Evolutionary conservation across 2,113 vertebrate genomes (phyloP).

Genomic region (Brachyhypopomus gauderio): DNA sequence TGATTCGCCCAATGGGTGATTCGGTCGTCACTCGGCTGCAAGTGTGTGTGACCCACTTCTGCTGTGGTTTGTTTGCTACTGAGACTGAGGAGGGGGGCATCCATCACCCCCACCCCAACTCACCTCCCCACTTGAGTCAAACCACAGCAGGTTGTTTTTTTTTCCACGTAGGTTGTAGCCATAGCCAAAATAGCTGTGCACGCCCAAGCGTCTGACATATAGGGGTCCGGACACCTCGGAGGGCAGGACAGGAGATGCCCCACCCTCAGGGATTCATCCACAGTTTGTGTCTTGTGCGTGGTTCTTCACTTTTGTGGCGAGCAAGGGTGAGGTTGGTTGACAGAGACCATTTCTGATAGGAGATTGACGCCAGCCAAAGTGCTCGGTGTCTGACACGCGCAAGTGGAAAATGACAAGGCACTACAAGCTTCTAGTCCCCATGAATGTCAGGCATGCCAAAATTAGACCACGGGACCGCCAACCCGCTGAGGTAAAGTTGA

Average conservation of each 20-base stretch:
- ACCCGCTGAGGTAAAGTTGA: not conserved
- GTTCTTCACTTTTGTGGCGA: not conserved
- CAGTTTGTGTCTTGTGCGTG: conserved; percentile 10
- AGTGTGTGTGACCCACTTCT: conserved; percentile 5
- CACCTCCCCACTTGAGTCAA: too few relatives aligned
- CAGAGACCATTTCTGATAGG: not conserved
- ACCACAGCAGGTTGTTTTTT: too few relatives aligned
- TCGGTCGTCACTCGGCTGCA: not conserved
- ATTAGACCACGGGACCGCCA: not conserved
- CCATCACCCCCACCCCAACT: too few relatives aligned
- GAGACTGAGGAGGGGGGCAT: too few relatives aligned
- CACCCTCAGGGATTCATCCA: conserved; percentile 7
- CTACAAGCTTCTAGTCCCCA: not conserved
- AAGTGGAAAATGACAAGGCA: not conserved
- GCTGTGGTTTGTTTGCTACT: too few relatives aligned
- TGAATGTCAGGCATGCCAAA: not conserved
- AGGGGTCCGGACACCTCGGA: too few relatives aligned
- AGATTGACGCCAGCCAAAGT: not conserved
- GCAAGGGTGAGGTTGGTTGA: not conserved
- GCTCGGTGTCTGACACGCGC: not conserved
- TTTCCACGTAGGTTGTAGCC: too few relatives aligned
- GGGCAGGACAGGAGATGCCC: too few relatives aligned
- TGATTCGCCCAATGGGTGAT: conserved; percentile 11
- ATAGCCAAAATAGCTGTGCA: too few relatives aligned
- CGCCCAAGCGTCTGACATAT: too few relatives aligned